Percentiles rank a stretch among this genome's conserved stretches.
Evolutionary conservation across 2,113 vertebrate genomes (phyloP).

Genomic region (Corythaeola cristata): DNA sequence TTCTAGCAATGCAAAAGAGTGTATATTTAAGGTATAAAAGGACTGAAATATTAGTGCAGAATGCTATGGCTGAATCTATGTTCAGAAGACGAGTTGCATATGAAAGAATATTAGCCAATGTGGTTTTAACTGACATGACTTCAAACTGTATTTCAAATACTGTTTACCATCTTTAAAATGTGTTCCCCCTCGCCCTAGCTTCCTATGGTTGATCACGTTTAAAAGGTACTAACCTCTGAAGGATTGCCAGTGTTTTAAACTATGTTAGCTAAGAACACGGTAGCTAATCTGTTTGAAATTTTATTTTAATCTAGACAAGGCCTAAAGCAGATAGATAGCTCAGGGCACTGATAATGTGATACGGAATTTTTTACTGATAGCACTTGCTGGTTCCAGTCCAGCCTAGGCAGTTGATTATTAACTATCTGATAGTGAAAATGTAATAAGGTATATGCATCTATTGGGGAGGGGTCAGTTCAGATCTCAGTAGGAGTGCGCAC

Average conservation of each 20-base stretch:
- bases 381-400: conserved; percentile 8
- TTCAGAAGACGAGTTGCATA: background rate
- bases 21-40: background rate
- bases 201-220: background rate
- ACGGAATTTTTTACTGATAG: background rate
- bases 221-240: background rate
- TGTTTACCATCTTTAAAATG: background rate
- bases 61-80: background rate
- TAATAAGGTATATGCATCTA: background rate
- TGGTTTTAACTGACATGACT: background rate
- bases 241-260: conserved; percentile 4
- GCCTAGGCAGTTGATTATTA: conserved; percentile 24
- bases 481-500: background rate
- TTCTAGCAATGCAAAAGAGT: background rate
- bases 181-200: background rate
- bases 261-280: background rate
- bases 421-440: background rate
- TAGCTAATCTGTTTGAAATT: conserved; percentile 35
- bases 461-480: background rate
- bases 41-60: background rate
- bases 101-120: background rate
- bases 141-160: background rate
- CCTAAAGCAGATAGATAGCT: conserved; percentile 16
- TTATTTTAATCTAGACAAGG: conserved; percentile 22
- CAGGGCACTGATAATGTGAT: conserved; percentile 25